Base-by-base conservation (phyloP, 2,888 invertebrate genomes). In the Dioctria rufipes region DNA sequence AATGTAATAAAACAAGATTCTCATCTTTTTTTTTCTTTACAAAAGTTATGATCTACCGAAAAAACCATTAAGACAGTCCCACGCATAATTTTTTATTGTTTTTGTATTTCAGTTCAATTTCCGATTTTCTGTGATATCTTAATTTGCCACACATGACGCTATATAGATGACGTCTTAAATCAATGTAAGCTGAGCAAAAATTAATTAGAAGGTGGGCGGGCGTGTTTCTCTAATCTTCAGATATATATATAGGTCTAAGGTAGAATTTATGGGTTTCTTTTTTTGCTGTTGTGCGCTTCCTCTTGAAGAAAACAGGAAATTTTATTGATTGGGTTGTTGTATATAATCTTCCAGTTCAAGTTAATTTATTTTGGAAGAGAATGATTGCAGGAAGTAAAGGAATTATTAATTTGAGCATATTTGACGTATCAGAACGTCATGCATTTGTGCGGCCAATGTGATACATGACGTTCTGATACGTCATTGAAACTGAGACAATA, bases 181-280 rank as follows among this genome's bases (percentile, higher is more conserved):
- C 13, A 46, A 67, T 67, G 5, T 67, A 9, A 46, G 67, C 13
- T 13, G 5, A 43, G 46, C 67, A 43, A 67, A 67, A 67, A 67
- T 67, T 67, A 67, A 67, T 67, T 67, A 67, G 67, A 46, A n/a
- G 25, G 67, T 67, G 46, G 67, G 67, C 67, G 67, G 67, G 43
- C 67, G 67, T 46, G 43, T 67, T 43, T 67, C 5, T 46, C 67
- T 46, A 67, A 67, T 46, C 25, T 46, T 43, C 43, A 25, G 46
- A 43, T 67, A 25, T 25, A 0, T 25, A 25, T 2, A 43, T 67
- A 67, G 67, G 67, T 67, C 67, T 67, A 25, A 3, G 11, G 37
- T 43, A 46, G 43, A 67, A 67, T 67, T 67, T 46, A 67, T 46
- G 67, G 43, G 25, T 25, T 25, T 66, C 13, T 67, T 67, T 67